phyloP scores from a whole-genome alignment of 1,140 invertebrate species.

The Drosophila tropicalis region DNA sequence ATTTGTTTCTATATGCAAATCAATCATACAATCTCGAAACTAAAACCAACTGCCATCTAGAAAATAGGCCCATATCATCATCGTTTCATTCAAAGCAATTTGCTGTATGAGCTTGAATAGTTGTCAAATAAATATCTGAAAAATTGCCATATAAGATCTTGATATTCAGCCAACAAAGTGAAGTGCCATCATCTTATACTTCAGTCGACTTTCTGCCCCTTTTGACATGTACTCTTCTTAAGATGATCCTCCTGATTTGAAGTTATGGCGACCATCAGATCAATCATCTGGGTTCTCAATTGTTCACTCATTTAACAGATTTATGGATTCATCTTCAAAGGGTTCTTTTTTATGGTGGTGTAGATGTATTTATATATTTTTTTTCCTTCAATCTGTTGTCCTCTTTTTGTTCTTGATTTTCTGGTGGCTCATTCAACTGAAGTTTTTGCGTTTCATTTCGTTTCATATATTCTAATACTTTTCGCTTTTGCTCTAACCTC shows the following conservation, averaged over 20 bases:
- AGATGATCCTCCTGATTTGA: no score
- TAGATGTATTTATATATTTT: neutral
- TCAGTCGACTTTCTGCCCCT: no score
- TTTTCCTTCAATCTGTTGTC: neutral
- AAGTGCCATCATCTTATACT: no score
- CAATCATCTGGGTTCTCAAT: no score
- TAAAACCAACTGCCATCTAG: no score
- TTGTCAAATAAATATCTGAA: neutral
- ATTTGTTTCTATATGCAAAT: constrained; percentile 36
- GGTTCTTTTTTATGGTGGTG: no score
- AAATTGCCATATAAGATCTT: neutral
- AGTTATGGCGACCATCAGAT: no score
- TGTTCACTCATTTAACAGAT: no score
- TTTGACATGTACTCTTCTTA: no score
- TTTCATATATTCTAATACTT: constrained; percentile 47
- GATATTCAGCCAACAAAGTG: neutral
- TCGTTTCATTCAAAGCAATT: constrained; percentile 9
- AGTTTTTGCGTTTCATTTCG: constrained; percentile 39
- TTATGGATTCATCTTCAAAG: no score
- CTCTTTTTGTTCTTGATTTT: constrained; percentile 26
- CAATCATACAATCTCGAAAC: constrained; percentile 26
- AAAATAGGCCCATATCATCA: neutral
- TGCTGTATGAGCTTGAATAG: constrained; percentile 9
- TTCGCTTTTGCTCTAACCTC: constrained; percentile 58
- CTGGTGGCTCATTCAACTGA: constrained; percentile 28